Percentiles rank a stretch among this genome's conserved stretches.
Conservation (phyloP, 2,113 vertebrate genomes). For the Lepisosteus osseus region DNA sequence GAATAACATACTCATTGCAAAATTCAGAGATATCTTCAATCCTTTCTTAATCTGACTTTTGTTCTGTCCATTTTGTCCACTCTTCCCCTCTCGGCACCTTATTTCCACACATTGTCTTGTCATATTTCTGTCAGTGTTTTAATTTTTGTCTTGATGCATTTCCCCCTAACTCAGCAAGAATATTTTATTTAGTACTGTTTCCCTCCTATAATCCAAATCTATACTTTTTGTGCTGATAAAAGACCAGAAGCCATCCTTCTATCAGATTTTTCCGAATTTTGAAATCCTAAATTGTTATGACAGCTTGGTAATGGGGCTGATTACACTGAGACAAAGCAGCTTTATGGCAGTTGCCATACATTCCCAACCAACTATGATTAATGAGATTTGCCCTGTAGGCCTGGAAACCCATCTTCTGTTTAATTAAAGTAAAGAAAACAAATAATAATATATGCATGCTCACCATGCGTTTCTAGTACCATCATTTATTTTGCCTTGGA, state of each 20-base stretch:
- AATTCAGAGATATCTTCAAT: too few relatives aligned
- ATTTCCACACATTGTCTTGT: too few relatives aligned
- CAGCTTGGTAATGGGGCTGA: background rate
- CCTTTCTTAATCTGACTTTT: too few relatives aligned
- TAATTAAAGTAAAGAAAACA: constrained; percentile 3
- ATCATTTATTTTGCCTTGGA: background rate
- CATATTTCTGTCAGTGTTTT: too few relatives aligned
- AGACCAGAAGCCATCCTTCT: background rate
- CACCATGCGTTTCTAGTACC: background rate
- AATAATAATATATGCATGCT: constrained; percentile 4
- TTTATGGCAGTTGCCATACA: background rate
- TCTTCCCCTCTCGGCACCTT: too few relatives aligned
- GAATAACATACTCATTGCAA: too few relatives aligned
- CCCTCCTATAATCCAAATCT: background rate
- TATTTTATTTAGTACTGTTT: too few relatives aligned
- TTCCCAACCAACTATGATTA: constrained; percentile 1
- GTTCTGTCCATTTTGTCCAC: too few relatives aligned
- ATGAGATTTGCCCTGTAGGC: constrained; percentile 6
- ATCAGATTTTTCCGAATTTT: background rate
- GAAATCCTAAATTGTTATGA: constrained; percentile 3
- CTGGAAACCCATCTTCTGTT: background rate
- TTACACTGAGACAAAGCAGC: constrained; percentile 1
- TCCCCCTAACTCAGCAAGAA: too few relatives aligned
- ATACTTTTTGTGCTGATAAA: background rate
- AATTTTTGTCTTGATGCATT: too few relatives aligned